Conservation (phyloP, 2,888 invertebrate species). For the Argyra leucocephala region DNA sequence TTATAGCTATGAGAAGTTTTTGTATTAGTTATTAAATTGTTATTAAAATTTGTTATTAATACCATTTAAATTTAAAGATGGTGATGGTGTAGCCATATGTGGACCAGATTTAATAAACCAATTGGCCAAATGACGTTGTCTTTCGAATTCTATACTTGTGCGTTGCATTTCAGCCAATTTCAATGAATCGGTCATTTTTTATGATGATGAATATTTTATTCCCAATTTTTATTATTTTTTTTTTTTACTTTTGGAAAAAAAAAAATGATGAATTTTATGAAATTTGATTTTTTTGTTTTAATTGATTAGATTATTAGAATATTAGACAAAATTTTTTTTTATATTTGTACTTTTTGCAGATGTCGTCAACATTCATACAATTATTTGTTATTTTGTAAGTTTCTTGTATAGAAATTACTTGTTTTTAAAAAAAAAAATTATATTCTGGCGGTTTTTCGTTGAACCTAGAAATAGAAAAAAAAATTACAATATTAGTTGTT, state of each 20-base stretch:
- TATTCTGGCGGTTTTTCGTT: not conserved
- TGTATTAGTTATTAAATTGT: not conserved
- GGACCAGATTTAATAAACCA: conserved; percentile 44
- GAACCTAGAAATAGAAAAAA: not conserved
- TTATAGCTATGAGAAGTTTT: not conserved
- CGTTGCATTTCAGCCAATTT: conserved; percentile 43
- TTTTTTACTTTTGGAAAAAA: not conserved
- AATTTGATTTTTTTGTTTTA: not conserved
- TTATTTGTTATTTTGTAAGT: not conserved
- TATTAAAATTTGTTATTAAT: conserved; percentile 14
- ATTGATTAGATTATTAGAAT: not conserved
- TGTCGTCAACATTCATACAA: conserved; percentile 6
- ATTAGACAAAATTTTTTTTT: not conserved
- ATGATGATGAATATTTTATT: not conserved
- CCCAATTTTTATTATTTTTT: not conserved
- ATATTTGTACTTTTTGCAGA: conserved; percentile 1
- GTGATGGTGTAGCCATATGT: conserved; percentile 39
- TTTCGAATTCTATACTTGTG: conserved; percentile 43
- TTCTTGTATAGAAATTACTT: not conserved
- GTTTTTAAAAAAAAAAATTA: not conserved
- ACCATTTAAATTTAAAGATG: conserved; percentile 22
- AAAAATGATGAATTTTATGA: not conserved
- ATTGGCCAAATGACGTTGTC: conserved; percentile 44
- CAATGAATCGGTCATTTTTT: conserved; percentile 36
- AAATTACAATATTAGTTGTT: no score